These are phyloP conservation scores for Polyergus mexicanus DNA, from an alignment of 1,140 invertebrate genomes.

Conservation along the genomic window DNA sequence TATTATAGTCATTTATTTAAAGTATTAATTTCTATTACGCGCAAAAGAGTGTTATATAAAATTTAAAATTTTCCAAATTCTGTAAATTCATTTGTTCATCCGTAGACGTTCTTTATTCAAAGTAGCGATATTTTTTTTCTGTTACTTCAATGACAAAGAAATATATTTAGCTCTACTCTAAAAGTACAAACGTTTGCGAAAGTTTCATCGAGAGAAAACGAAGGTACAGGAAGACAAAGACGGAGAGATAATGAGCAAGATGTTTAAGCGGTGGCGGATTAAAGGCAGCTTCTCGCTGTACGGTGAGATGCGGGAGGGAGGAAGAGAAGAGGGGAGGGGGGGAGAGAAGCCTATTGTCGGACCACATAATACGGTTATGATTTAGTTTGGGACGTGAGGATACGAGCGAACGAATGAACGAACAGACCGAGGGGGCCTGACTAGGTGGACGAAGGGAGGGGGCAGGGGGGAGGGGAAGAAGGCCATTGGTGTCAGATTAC, in stretches of 20 bases:
- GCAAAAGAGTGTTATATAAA: not conserved
- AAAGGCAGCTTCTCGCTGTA: constrained; percentile 82
- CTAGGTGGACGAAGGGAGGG: constrained; percentile 67
- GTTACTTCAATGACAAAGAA: not conserved
- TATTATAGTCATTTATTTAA: not conserved
- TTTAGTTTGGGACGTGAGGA: constrained; percentile 84
- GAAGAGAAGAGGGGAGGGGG: no score
- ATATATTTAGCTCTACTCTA: not conserved
- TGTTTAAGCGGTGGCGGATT: constrained; percentile 82
- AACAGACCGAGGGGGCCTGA: constrained; percentile 77
- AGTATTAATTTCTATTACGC: not conserved
- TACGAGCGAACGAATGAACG: constrained; percentile 67
- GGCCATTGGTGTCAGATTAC: constrained; percentile 78
- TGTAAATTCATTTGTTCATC: not conserved
- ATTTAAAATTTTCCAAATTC: not conserved
- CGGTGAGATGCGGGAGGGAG: constrained; percentile 66
- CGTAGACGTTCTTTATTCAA: not conserved
- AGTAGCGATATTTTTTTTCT: not conserved
- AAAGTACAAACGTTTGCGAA: not conserved
- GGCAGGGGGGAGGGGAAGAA: constrained; percentile 51
- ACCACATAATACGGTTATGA: constrained; percentile 84
- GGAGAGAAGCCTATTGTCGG: constrained; percentile 78
- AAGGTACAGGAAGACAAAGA: constrained; percentile 31
- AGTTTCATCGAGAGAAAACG: not conserved
- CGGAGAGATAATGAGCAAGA: constrained; percentile 60